Percentiles rank a stretch among this genome's conserved stretches.
These are phyloP conservation scores for crab-eating macaque (Macaca fascicularis) DNA, from an alignment of 2,113 vertebrate genomes.

Conservation along the genomic window T2T-MFA8v1.1 NC_088390.1:70981501-70982000, in stretches of 20 bases:
- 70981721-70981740: neutral
- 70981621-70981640: too few species aligned
- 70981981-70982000: slow-evolving; percentile 61
- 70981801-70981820: fast-evolving
- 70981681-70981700: neutral
- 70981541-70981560: too few species aligned
- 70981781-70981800: neutral
- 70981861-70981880: slow-evolving; percentile 76
- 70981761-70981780: fast-evolving
- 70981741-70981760: neutral
- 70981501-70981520: too few species aligned
- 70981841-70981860: slow-evolving; percentile 52
- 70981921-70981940: slow-evolving; percentile 83
- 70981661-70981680: neutral
- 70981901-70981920: slow-evolving; percentile 71
- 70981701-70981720: neutral
- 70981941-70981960: slow-evolving; percentile 74
- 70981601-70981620: too few species aligned
- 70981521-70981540: too few species aligned
- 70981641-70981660: too few species aligned
- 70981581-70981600: too few species aligned
- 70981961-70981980: slow-evolving; percentile 35
- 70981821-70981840: neutral
- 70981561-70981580: too few species aligned
- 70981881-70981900: slow-evolving; percentile 45